Evolutionary conservation across 2,888 invertebrate genomes (phyloP).

Genomic region (Drosophila sordidula): DNA sequence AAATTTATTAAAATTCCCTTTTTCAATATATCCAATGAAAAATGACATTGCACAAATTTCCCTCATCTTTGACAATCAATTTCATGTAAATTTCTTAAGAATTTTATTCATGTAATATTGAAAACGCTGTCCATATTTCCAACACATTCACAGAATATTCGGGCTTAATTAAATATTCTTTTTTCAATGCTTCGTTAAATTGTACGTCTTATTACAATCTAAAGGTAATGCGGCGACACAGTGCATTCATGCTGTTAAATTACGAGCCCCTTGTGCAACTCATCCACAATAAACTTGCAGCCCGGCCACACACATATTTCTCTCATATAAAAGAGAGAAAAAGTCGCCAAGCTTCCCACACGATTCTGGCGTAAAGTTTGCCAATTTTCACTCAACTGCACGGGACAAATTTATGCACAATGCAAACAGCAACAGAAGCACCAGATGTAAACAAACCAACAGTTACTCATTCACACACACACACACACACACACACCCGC

Average conservation of each 20-base stretch:
- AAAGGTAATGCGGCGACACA: constrained; percentile 3
- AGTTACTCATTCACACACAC: constrained; percentile 12
- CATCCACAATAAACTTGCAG: constrained; percentile 54
- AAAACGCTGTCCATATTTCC: too few species aligned
- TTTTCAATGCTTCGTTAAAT: background rate
- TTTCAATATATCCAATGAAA: too few species aligned
- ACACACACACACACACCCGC: constrained; percentile 8
- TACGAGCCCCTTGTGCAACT: constrained; percentile 23
- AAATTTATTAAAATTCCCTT: background rate
- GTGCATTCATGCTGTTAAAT: constrained; percentile 30
- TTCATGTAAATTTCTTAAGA: background rate
- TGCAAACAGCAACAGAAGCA: constrained; percentile 39
- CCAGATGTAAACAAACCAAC: constrained; percentile 31
- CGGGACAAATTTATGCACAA: constrained; percentile 67
- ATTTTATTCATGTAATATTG: too few species aligned
- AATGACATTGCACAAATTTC: too few species aligned
- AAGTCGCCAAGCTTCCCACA: constrained; percentile 3
- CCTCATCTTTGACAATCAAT: too few species aligned
- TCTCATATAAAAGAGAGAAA: constrained; percentile 8
- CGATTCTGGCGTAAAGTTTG: constrained; percentile 60
- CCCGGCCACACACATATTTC: constrained; percentile 34
- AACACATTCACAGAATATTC: too few species aligned
- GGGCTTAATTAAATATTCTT: too few species aligned
- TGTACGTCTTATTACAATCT: background rate
- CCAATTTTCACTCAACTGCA: constrained; percentile 68